Percentiles rank a stretch among this genome's conserved stretches.
These are phyloP conservation scores for Thunnus maccoyii DNA, from an alignment of 2,113 vertebrate species.

Conservation along the genomic window DNA sequence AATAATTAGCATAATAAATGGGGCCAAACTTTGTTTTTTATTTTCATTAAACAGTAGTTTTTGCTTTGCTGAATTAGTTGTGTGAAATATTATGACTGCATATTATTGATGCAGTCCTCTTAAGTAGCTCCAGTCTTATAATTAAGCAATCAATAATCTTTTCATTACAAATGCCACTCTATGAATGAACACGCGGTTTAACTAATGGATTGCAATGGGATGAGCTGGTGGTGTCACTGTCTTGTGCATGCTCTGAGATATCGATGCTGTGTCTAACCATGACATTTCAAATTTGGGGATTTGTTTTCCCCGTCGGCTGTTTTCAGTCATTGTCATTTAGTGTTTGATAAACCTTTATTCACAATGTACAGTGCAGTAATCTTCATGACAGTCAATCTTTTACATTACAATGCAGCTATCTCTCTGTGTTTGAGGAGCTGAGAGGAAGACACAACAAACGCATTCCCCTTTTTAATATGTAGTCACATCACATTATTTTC, in stretches of 20 bases:
- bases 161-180: constrained; percentile 32
- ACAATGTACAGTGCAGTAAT: background rate
- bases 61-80: constrained; percentile 2
- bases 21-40: background rate
- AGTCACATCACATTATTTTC: constrained; percentile 2
- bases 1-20: constrained; percentile 13
- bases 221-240: constrained; percentile 37
- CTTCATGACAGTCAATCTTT: constrained; percentile 2
- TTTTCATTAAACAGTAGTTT: background rate
- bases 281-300: constrained; percentile 33
- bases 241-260: constrained; percentile 48
- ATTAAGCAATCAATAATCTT: constrained; percentile 24
- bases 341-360: background rate
- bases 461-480: background rate
- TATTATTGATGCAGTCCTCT: constrained; percentile 38
- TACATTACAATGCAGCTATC: background rate
- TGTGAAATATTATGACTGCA: constrained; percentile 20
- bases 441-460: constrained; percentile 1
- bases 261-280: constrained; percentile 4
- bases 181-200: constrained; percentile 24
- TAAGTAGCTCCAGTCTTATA: constrained; percentile 1
- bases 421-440: background rate
- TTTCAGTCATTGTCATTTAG: constrained; percentile 25
- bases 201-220: constrained; percentile 36
- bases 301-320: constrained; percentile 17